Conservation (phyloP, 2,113 vertebrate species). For the Nothobranchius kuhntae region DNA sequence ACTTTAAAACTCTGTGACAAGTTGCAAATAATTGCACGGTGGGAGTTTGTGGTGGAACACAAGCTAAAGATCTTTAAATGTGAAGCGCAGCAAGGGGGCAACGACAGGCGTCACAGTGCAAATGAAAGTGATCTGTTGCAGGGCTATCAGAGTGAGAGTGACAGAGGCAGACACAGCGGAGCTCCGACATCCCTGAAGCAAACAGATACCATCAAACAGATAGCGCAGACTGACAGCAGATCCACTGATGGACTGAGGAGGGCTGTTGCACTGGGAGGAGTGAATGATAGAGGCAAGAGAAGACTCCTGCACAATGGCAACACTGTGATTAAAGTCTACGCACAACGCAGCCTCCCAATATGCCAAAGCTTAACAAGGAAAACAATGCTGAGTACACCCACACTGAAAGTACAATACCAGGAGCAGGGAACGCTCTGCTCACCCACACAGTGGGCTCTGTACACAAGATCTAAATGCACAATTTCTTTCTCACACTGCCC, state of each 20-base stretch:
- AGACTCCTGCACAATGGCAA: conserved; percentile 18
- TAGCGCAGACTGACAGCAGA: conserved; percentile 46
- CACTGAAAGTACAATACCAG: conserved; percentile 38
- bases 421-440: conserved; percentile 51
- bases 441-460: conserved; percentile 62
- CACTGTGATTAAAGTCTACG: conserved; percentile 36
- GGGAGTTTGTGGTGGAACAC: neutral
- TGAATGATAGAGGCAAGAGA: conserved; percentile 22
- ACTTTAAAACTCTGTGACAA: conserved; percentile 21
- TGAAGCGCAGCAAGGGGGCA: conserved; percentile 7
- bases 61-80: conserved; percentile 31
- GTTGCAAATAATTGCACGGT: conserved; percentile 1
- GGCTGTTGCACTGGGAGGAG: neutral
- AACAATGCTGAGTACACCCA: conserved; percentile 60
- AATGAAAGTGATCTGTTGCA: conserved; percentile 39
- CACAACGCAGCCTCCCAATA: conserved; percentile 45
- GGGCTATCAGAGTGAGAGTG: conserved; percentile 31
- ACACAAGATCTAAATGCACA: conserved; percentile 59
- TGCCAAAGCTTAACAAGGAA: conserved; percentile 43
- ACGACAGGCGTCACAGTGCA: conserved; percentile 37
- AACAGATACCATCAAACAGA: conserved; percentile 57
- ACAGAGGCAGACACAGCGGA: conserved; percentile 23
- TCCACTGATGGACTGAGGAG: conserved; percentile 27
- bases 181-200: conserved; percentile 38
- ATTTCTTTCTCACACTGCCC: conserved; percentile 29